Conservation (phyloP, 2,888 invertebrate genomes). For the Carterocephalus palaemon region DNA sequence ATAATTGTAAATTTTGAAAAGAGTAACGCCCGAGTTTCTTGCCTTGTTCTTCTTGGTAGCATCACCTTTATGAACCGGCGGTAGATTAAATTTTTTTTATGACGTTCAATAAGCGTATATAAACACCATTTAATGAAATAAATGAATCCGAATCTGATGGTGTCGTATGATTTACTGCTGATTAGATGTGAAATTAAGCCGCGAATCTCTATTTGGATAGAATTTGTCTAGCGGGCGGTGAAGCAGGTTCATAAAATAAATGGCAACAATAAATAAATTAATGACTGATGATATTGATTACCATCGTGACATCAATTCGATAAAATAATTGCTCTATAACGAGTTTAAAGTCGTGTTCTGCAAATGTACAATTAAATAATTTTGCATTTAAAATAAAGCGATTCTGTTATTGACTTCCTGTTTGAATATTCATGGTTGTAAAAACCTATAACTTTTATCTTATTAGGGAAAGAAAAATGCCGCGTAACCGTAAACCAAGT, state of each 20-base stretch:
- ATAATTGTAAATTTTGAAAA: too few species aligned
- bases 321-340: conserved; percentile 17
- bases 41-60: too few species aligned
- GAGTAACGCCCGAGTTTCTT: too few species aligned
- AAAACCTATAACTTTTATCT: neutral
- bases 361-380: conserved; percentile 11
- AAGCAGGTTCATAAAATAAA: conserved; percentile 18
- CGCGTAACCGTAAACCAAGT: neutral
- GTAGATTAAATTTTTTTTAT: too few species aligned
- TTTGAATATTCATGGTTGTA: conserved; percentile 10
- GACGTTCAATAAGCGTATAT: too few species aligned
- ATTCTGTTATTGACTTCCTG: conserved; percentile 14
- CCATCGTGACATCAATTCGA: conserved; percentile 21
- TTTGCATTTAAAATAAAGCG: conserved; percentile 16
- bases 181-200: neutral
- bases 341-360: conserved; percentile 17
- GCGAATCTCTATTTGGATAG: conserved; percentile 1
- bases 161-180: neutral
- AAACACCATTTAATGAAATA: too few species aligned
- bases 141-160: too few species aligned
- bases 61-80: too few species aligned
- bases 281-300: conserved; percentile 23
- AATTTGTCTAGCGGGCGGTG: conserved; percentile 12
- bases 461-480: neutral
- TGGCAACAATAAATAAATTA: conserved; percentile 22